Base-by-base conservation (phyloP, 2,888 invertebrate species). In the Andricus curvator region DNA sequence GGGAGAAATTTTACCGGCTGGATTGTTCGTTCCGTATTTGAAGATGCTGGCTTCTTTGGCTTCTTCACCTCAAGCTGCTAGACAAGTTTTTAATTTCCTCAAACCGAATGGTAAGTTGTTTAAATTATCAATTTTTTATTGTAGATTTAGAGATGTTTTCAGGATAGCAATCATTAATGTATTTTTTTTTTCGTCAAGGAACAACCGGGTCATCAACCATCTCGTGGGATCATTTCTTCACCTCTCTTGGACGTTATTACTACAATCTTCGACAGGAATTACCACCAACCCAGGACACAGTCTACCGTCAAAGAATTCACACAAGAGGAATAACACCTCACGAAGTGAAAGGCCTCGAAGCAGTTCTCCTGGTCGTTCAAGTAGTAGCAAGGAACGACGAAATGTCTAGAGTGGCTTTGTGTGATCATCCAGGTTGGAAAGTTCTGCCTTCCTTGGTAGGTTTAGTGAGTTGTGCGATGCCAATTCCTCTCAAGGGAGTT, bases 371-470 rank as follows among this genome's bases (percentile, higher is more conserved):
- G 79, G 94, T 99, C 0, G 96, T 98, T 51, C 95, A 95, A 84
- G 95, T 95, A 3, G 96, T 99, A 29, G 97, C 97, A 0, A 95
- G 95, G 1, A 94, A 96, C 90, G 98, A 98, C 93, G 96, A 96
- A 87, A 95, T 96, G 86, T 97, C 97, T 0, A 94, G 97, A 80
- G 94, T 97, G 56, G 96, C 96, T 29, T 94, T 99, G 74, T 97
- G 97, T 89, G 98, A 98, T 90, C 97, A 98, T 91, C 95, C 97
- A 51, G 96, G 96, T 86, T 99, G 98, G 98, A 95, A 97, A 80
- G 96, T 97, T 0, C 93, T 98, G 80, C 96, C 96, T 85, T 95
- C 96, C 70, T 93, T 98, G 87, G 95, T 98, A 78, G 96, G 98
- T 20, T 93, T 99, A 66, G 95, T 98, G 13, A 95, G 96, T 86